These are phyloP conservation scores for Campoplex capitator DNA, from an alignment of 2,888 invertebrate species.

Conservation along the genomic window DNA sequence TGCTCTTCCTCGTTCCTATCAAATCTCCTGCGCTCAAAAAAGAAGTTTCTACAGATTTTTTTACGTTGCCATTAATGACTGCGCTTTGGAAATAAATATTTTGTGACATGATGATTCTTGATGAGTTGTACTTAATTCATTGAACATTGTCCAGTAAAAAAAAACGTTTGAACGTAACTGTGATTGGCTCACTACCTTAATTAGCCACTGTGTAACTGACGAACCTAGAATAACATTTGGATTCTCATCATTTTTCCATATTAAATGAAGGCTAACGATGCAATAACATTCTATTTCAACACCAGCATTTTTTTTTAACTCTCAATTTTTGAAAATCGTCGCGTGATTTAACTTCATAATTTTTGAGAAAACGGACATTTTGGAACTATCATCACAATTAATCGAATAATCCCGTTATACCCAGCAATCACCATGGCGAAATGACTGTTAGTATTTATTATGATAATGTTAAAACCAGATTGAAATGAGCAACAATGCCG, in stretches of 20 bases:
- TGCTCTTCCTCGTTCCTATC: not conserved
- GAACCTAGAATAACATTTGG: too few relatives aligned
- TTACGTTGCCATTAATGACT: too few relatives aligned
- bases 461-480: constrained; percentile 29
- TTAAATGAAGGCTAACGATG: too few relatives aligned
- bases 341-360: not conserved
- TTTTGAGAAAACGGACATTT: not conserved
- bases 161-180: too few relatives aligned
- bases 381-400: not conserved
- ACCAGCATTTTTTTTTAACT: not conserved
- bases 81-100: too few relatives aligned
- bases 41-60: not conserved
- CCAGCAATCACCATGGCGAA: constrained; percentile 3
- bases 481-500: constrained; percentile 40
- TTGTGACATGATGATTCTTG: too few relatives aligned
- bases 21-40: not conserved
- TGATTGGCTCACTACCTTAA: too few relatives aligned
- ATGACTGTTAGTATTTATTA: constrained; percentile 5
- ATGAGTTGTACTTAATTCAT: too few relatives aligned
- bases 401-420: not conserved
- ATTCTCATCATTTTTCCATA: too few relatives aligned
- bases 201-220: too few relatives aligned
- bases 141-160: too few relatives aligned
- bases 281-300: not conserved
- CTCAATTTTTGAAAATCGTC: not conserved